phyloP scores from a whole-genome alignment of 2,797 vertebrate species.

The Danio choprae region DNA sequence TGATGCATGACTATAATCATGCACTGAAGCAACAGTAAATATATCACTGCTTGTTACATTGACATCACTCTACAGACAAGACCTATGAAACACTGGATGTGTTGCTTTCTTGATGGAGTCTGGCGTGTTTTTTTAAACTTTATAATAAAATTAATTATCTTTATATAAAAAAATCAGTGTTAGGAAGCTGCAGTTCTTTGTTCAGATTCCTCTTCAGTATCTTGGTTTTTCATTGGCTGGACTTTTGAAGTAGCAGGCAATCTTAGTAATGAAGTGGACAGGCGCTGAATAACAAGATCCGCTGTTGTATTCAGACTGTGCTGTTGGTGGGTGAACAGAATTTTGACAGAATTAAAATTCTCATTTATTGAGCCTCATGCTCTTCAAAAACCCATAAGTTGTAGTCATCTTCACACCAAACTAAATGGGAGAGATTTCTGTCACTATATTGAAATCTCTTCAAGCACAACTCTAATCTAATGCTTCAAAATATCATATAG shows the following conservation, averaged over 20 bases:
- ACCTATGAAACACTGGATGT: background rate
- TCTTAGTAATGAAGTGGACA: constrained; percentile 66
- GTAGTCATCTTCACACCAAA: no score
- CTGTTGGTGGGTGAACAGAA: constrained; percentile 61
- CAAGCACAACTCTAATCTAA: no score
- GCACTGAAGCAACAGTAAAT: background rate
- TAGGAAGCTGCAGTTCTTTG: background rate
- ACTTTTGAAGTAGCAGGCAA: constrained; percentile 55
- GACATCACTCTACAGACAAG: background rate
- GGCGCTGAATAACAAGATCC: constrained; percentile 74
- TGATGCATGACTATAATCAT: background rate
- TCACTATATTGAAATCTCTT: no score
- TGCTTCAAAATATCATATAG: no score
- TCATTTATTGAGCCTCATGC: no score
- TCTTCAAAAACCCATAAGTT: no score
- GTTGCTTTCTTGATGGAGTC: background rate
- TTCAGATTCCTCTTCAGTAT: constrained; percentile 45
- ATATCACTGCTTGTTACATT: background rate
- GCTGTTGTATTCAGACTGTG: constrained; percentile 77
- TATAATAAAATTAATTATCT: background rate
- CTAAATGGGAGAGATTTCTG: no score
- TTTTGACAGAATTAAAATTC: no score
- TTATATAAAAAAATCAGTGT: background rate
- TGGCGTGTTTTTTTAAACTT: background rate
- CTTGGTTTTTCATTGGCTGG: constrained; percentile 46